Evolutionary conservation across 92 coral and sea anemone genomes (phyloP).

Genomic region (Siderastrea radians): DNA sequence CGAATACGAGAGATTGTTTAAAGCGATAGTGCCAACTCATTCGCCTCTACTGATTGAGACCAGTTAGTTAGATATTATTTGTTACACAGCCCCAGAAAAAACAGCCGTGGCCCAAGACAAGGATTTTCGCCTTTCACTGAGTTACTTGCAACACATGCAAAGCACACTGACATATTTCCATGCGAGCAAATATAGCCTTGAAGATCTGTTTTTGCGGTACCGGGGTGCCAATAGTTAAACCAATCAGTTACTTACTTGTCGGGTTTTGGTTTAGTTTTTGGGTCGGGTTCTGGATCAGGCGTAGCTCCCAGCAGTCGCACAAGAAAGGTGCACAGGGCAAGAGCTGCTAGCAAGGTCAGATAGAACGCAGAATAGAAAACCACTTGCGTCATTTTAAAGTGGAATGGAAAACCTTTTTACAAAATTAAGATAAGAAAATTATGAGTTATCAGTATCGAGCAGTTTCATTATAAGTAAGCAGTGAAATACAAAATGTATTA

Average conservation of each 20-base stretch:
- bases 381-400: slow-evolving; percentile 2
- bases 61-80: no score
- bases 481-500: no score
- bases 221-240: neutral
- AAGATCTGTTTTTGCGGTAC: no score
- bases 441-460: neutral
- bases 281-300: slow-evolving; percentile 12
- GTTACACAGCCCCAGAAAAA: no score
- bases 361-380: slow-evolving; percentile 15
- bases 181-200: no score
- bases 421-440: neutral
- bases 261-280: neutral
- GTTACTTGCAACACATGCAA: no score
- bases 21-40: no score
- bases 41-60: no score
- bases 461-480: neutral
- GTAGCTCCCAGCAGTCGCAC: slow-evolving; percentile 30
- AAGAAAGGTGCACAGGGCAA: slow-evolving; percentile 6
- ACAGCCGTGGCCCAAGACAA: no score
- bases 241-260: slow-evolving; percentile 23
- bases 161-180: no score
- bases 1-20: no score
- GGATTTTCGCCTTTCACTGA: no score
- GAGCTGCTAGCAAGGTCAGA: neutral
- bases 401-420: slow-evolving; percentile 23